Percentiles rank a stretch among this genome's conserved stretches.
phyloP scores from a whole-genome alignment of 2,888 invertebrate genomes.

The Drosophila kambysellisi region DNA sequence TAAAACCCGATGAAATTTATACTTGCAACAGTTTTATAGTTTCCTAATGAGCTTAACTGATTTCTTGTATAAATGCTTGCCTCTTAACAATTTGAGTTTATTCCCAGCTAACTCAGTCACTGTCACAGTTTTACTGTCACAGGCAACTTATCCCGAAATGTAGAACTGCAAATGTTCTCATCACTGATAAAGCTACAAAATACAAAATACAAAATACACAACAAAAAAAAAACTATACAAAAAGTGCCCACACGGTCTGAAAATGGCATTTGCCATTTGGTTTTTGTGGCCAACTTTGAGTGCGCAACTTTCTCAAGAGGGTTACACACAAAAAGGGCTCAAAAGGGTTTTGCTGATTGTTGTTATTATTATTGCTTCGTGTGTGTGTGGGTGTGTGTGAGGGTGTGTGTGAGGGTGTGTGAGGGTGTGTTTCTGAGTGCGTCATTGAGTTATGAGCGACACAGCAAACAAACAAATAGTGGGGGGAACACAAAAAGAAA shows the following conservation, averaged over 20 bases:
- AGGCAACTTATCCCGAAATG: not conserved
- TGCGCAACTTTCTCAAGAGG: slow-evolving; percentile 78
- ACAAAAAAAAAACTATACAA: slow-evolving; percentile 16
- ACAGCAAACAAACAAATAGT: slow-evolving; percentile 63
- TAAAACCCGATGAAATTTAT: too few relatives aligned
- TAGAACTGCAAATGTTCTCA: slow-evolving; percentile 13
- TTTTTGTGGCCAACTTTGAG: slow-evolving; percentile 75
- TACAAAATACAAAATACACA: not conserved
- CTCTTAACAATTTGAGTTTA: not conserved
- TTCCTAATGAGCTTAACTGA: not conserved
- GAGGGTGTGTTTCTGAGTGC: slow-evolving; percentile 26
- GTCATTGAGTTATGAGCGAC: slow-evolving; percentile 74
- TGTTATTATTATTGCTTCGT: slow-evolving; percentile 67
- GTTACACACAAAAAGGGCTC: slow-evolving; percentile 58
- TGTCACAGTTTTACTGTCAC: slow-evolving; percentile 7
- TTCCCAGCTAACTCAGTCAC: slow-evolving; percentile 1
- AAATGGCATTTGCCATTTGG: slow-evolving; percentile 57
- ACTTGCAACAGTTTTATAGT: too few relatives aligned
- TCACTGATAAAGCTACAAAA: slow-evolving; percentile 28
- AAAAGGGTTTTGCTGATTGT: slow-evolving; percentile 76
- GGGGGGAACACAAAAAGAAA: slow-evolving; percentile 31
- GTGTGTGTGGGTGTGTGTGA: slow-evolving; percentile 41
- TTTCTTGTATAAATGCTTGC: not conserved
- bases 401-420: not conserved
- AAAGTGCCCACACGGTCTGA: slow-evolving; percentile 18